Evolutionary conservation across 2,113 vertebrate genomes (phyloP).

Genomic region (Fulica atra): DNA sequence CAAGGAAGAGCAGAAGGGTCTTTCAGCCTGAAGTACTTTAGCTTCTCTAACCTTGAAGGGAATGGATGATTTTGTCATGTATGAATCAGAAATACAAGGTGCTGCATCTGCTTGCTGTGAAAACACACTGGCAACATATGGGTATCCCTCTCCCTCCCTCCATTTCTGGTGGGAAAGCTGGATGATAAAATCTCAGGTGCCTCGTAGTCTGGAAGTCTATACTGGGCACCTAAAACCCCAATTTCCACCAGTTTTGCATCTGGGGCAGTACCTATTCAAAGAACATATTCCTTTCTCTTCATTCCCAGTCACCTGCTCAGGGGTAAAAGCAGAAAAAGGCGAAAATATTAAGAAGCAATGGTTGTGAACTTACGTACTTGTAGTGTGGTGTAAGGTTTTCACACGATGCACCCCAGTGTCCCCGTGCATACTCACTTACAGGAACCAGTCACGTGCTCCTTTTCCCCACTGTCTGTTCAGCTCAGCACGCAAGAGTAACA

Average conservation of each 20-base stretch:
- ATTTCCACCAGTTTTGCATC: accelerated
- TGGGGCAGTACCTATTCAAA: background rate
- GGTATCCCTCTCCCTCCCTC: background rate
- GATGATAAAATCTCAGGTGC: background rate
- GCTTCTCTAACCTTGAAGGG: background rate
- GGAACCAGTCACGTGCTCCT: accelerated
- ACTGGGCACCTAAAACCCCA: background rate
- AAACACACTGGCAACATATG: background rate
- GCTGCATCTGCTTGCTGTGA: background rate
- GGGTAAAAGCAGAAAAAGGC: background rate
- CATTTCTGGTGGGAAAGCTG: background rate
- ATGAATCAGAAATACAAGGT: background rate
- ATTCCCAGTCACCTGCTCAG: background rate
- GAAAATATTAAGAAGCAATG: background rate
- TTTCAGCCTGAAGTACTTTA: background rate
- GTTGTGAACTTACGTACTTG: background rate
- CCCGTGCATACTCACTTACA: background rate
- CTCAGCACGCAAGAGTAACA: background rate
- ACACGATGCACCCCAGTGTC: background rate
- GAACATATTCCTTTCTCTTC: background rate
- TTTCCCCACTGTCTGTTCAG: background rate
- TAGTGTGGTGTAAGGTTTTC: background rate
- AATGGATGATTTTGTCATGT: accelerated
- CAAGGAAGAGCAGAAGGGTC: background rate
- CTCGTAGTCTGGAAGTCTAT: background rate